These are phyloP conservation scores for Gasterosteus nipponicus DNA, from an alignment of 2,113 vertebrate genomes.

Conservation along the genomic window DNA sequence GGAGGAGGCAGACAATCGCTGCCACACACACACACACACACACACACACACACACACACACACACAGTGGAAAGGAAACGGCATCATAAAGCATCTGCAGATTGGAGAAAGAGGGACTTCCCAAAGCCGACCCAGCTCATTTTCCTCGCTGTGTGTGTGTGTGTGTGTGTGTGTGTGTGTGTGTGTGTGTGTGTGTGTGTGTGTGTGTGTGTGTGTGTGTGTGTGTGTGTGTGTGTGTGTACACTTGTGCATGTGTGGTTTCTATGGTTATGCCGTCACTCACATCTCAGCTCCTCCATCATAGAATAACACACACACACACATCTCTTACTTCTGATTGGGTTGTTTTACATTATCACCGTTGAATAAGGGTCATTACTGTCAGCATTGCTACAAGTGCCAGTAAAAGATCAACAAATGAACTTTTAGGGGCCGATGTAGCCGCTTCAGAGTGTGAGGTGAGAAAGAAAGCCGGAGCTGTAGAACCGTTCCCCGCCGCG, in stretches of 20 bases:
- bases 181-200: background rate
- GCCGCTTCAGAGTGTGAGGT: constrained; percentile 17
- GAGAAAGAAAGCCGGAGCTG: background rate
- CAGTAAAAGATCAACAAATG: background rate
- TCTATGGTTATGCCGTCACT: constrained; percentile 28
- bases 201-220: constrained; percentile 3
- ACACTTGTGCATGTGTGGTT: constrained; percentile 14
- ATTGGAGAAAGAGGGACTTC: constrained; percentile 69
- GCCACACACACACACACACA: constrained; percentile 22
- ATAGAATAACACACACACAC: background rate
- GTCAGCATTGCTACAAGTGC: background rate
- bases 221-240: constrained; percentile 17
- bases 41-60: constrained; percentile 20
- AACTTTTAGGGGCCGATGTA: constrained; percentile 1
- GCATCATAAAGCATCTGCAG: constrained; percentile 61
- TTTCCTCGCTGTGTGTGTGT: constrained; percentile 16
- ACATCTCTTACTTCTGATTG: background rate
- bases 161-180: background rate
- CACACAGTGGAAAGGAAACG: constrained; percentile 51
- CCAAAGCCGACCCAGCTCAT: constrained; percentile 54
- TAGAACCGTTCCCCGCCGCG: constrained; percentile 21
- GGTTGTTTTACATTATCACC: background rate
- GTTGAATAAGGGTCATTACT: background rate
- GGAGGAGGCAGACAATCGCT: constrained; percentile 35
- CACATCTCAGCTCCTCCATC: background rate